These are phyloP conservation scores for Brachirus orientalis DNA, from an alignment of 2,113 vertebrate genomes.

Conservation along the genomic window DNA sequence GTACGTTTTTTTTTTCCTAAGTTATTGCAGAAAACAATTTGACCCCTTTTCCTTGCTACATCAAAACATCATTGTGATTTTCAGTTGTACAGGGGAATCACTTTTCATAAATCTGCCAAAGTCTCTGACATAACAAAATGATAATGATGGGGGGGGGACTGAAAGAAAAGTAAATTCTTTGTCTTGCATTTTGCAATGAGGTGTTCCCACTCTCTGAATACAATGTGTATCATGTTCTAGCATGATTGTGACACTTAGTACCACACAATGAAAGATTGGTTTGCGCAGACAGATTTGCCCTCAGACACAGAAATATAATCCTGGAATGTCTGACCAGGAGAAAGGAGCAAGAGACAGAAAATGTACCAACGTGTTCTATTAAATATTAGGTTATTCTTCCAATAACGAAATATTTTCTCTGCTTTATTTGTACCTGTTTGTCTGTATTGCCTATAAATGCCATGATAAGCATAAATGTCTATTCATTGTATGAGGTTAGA, in stretches of 20 bases:
- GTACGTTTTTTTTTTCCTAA: too few relatives aligned
- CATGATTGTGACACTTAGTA: slow-evolving; percentile 55
- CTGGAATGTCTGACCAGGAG: slow-evolving; percentile 47
- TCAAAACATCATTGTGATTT: background rate
- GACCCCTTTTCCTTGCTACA: too few relatives aligned
- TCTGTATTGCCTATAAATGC: too few relatives aligned
- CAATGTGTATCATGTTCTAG: slow-evolving; percentile 63
- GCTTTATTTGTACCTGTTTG: too few relatives aligned
- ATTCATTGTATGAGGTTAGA: background rate
- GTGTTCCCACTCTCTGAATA: slow-evolving; percentile 38
- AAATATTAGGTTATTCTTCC: background rate
- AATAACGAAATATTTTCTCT: background rate
- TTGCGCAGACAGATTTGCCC: slow-evolving; percentile 47
- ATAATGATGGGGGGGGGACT: slow-evolving; percentile 24
- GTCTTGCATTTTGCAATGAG: slow-evolving; percentile 19
- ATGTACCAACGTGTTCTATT: background rate
- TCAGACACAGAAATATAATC: slow-evolving; percentile 59
- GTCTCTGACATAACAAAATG: slow-evolving; percentile 18
- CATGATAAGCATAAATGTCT: background rate
- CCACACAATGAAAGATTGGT: slow-evolving; percentile 57
- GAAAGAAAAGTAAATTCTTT: slow-evolving; percentile 28
- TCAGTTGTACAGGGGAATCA: background rate
- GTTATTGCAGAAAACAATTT: too few relatives aligned
- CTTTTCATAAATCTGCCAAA: slow-evolving; percentile 18
- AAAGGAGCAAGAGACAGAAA: slow-evolving; percentile 35